Conservation (phyloP, 2,113 vertebrate species). For the Gymnobelideus leadbeateri region DNA sequence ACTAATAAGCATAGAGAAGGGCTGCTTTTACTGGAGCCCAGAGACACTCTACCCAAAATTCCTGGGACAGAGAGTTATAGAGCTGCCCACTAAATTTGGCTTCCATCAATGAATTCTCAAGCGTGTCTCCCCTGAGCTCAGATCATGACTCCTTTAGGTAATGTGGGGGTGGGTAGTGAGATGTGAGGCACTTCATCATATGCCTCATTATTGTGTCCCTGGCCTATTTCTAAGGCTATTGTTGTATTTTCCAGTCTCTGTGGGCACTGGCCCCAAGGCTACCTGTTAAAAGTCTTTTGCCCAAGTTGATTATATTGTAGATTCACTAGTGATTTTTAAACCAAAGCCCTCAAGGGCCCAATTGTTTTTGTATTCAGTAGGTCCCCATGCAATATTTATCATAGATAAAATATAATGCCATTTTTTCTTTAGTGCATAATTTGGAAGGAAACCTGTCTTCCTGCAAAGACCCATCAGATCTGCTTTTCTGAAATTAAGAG, state of each 20-base stretch:
- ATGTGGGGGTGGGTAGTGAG: not conserved
- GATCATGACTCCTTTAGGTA: not conserved
- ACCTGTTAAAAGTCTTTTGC: not conserved
- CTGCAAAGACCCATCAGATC: not conserved
- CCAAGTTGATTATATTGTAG: not conserved
- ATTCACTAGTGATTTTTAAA: not conserved
- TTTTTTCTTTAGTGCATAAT: not conserved
- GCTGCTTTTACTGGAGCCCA: not conserved
- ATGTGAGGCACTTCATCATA: not conserved
- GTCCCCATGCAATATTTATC: not conserved
- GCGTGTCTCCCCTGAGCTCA: not conserved
- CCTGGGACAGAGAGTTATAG: not conserved
- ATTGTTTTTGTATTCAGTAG: not conserved
- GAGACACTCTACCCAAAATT: not conserved
- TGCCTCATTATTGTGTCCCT: not conserved
- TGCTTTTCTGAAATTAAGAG: not conserved
- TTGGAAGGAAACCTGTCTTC: not conserved
- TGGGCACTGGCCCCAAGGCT: not conserved
- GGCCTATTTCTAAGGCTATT: not conserved
- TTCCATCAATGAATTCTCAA: not conserved
- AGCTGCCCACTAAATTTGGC: not conserved
- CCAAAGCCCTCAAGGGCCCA: not conserved
- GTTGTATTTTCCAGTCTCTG: not conserved
- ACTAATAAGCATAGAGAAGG: not conserved
- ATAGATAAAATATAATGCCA: not conserved